phyloP scores from a whole-genome alignment of 2,113 vertebrate genomes.

The Hippocampus mohnikei region DNA sequence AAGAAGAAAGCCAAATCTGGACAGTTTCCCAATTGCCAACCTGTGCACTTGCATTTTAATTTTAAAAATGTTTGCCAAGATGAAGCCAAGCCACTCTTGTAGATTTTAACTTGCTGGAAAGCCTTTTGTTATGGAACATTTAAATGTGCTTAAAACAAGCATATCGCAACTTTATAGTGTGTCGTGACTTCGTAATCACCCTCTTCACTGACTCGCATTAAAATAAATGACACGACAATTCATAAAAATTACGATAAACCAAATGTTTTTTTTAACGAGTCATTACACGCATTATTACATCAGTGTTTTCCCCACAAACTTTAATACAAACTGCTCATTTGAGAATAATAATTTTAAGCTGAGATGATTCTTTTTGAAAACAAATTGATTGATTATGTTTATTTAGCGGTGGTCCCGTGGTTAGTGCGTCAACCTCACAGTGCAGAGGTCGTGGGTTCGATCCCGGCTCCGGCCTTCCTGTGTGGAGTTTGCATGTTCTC shows the following conservation, averaged over 20 bases:
- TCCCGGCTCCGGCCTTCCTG: too few relatives aligned
- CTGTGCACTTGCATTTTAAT: conserved; percentile 31
- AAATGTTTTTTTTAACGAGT: background rate
- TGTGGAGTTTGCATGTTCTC: too few relatives aligned
- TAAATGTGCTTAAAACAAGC: background rate
- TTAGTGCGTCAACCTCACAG: background rate
- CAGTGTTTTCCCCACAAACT: too few relatives aligned
- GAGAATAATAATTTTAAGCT: background rate
- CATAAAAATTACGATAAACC: background rate
- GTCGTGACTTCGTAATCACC: background rate
- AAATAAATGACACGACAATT: background rate
- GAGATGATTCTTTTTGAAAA: background rate
- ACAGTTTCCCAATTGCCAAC: conserved; percentile 41
- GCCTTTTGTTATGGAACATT: background rate
- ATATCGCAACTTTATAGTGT: background rate
- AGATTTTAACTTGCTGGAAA: background rate
- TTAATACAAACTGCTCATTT: background rate
- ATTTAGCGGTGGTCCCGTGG: too few relatives aligned
- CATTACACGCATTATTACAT: background rate
- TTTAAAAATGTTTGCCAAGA: conserved; percentile 20
- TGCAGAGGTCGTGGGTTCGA: too few relatives aligned
- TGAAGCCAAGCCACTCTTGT: conserved; percentile 12
- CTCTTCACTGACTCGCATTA: background rate
- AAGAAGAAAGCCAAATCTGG: conserved; percentile 15
- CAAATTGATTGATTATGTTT: background rate